phyloP scores from a whole-genome alignment of 2,113 vertebrate species.

The Calyptomena viridis region DNA sequence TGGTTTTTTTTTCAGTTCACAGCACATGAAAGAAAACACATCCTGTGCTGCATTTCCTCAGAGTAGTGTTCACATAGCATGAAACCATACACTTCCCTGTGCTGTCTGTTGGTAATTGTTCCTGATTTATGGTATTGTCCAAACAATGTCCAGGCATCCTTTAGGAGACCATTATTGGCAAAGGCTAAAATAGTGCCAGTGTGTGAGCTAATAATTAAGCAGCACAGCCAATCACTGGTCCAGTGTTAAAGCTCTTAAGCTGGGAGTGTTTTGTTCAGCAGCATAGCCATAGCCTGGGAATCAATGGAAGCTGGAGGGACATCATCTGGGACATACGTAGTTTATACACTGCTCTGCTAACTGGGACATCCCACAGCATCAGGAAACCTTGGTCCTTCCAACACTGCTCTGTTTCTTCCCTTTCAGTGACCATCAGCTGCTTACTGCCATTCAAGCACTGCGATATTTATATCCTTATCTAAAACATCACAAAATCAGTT shows the following conservation, averaged over 20 bases:
- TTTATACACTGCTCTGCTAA: neutral
- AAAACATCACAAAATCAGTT: neutral
- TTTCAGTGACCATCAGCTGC: neutral
- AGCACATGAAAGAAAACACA: neutral
- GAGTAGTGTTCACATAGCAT: neutral
- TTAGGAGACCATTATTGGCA: neutral
- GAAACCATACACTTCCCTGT: neutral
- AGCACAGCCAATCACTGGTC: neutral
- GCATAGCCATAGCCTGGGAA: neutral
- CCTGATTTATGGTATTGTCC: neutral
- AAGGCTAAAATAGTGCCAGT: neutral
- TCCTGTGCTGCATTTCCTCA: neutral
- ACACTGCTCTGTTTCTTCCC: neutral
- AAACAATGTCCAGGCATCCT: neutral
- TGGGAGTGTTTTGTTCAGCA: neutral
- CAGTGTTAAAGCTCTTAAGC: neutral
- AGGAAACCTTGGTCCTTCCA: neutral
- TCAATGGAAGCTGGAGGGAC: neutral
- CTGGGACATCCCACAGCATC: neutral
- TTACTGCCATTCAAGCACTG: neutral
- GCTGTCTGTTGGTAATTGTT: neutral
- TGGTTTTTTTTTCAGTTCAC: neutral
- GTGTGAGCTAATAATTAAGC: neutral
- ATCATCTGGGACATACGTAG: neutral
- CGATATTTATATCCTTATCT: neutral